Conservation (phyloP, 23 tunicate genomes). For the Corella eumyota region DNA sequence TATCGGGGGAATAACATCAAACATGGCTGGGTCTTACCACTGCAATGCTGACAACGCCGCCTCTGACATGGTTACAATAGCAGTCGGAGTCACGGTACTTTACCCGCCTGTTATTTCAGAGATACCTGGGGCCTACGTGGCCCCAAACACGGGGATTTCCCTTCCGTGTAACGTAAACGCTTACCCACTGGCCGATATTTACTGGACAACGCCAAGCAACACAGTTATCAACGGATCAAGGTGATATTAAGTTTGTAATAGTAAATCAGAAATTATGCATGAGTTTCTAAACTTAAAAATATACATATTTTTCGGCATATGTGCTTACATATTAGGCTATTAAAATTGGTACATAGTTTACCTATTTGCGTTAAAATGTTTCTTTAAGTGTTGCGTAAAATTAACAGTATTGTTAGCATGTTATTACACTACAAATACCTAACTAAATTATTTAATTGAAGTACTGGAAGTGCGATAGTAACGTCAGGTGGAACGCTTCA, state of each 20-base stretch:
- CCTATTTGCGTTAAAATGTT: too few relatives aligned
- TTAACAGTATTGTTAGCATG: too few relatives aligned
- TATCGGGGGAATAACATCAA: constrained; percentile 50
- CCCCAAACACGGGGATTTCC: constrained; percentile 10
- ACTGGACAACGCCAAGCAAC: constrained; percentile 41
- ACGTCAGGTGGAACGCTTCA: constrained; percentile 78
- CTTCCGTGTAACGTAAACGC: constrained; percentile 64
- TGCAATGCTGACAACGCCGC: constrained; percentile 76
- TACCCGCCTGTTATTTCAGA: constrained; percentile 48
- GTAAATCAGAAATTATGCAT: too few relatives aligned
- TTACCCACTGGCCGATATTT: constrained; percentile 50
- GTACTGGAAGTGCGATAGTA: constrained; percentile 72
- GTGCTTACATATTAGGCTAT: neutral
- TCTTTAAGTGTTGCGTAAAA: too few relatives aligned
- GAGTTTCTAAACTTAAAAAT: too few relatives aligned
- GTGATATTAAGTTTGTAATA: constrained; percentile 9
- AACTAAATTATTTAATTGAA: neutral
- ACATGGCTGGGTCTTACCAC: constrained; percentile 53
- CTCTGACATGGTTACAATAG: constrained; percentile 29
- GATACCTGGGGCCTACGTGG: constrained; percentile 22
- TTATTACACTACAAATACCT: too few relatives aligned
- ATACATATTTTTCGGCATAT: too few relatives aligned
- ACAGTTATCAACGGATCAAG: constrained; percentile 10
- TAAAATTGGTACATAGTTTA: too few relatives aligned
- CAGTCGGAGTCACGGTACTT: constrained; percentile 35